Base-by-base conservation (phyloP, 2,888 invertebrate genomes). In the Coenonympha glycerion region DNA sequence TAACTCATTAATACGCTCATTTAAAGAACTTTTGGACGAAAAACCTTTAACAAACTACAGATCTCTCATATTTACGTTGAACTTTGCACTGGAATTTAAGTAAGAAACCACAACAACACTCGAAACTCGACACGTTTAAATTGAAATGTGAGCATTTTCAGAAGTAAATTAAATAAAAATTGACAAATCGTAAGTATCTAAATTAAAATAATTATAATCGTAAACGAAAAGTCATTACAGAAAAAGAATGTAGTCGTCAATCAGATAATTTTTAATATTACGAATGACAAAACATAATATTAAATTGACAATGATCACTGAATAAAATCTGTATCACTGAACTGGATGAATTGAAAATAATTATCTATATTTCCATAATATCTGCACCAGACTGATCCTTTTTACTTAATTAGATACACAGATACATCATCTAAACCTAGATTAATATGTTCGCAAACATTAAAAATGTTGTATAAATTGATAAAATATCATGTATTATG, bases 1-100 rank as follows among this genome's bases (percentile, higher is more conserved):
- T 46, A 45, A 30, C 40, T 47, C 37, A 41, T 34, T 45, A 34
- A 45, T 34, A 45, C 24, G 44, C 18, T 31, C 44, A 21, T 31
- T 44, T 31, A 44, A 44, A 31, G 21, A 31, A 31, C 31, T 45
- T 45, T 45, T 18, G 45, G 34, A 13, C 24, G 22, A 24, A 45
- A 24, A 45, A 34, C 34, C 11, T 11, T 45, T 45, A 16, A 18
- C 45, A 34, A 45, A 41, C 41, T 30, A 30, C 41, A 41, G 41
- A 30, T 30, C 18, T 41, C 30, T 40, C 16, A 18, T 30, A 19
- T 11, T 8, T n/a, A 28, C 6, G 18, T 18, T 30, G 41, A 41
- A 41, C 41, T 41, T 41, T 41, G 41, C 13, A 6, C 18, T 41
- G 28, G 28, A 41, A 30, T 28, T 9, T 13, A 13, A 30, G 41